Base-by-base conservation (phyloP, 2,888 invertebrate genomes). In the Tipula confusa region DNA sequence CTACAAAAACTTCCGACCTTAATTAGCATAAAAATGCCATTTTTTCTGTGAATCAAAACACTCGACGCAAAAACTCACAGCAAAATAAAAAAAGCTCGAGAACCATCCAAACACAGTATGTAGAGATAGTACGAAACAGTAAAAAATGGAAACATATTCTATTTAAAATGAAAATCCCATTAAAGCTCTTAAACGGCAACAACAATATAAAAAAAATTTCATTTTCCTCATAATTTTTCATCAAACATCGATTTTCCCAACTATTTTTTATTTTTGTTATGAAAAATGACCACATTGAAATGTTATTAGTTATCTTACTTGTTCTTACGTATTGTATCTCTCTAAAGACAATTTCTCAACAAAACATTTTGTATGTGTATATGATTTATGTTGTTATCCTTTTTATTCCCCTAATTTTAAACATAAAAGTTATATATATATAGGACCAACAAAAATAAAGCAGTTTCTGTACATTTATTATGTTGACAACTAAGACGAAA, bases 281-380 rank as follows among this genome's bases (percentile, higher is more conserved):
- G 48, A 48, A 48, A 48, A 48, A 48, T 48, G 48, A 48, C 48
- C 48, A 48, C 48, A 48, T 48, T 48, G 48, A 48, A 48, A 48
- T 48, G 48, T 48, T 48, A 48, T 48, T 48, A 48, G 48, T 48
- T 48, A 48, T 48, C 33, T 33, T 33, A 9, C 33, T 33, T 33
- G 33, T 33, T 33, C 0, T 33, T 33, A 33, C 11, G 48, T 48
- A 48, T 48, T 48, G 48, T 48, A 48, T 48, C 5, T 48, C 48
- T 48, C 48, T 48, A 48, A 48, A 48, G 48, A 48, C 48, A 48
- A 48, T 48, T 48, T 48, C 18, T 18, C 15, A 18, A 48, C 15
- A 38, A 48, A 48, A 18, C 6, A 0, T 48, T 18, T 48, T n/a
- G n/a, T n/a, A n/a, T n/a, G n/a, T n/a, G n/a, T n/a, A 18, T 48